These are phyloP conservation scores for Pongo abelii DNA, from an alignment of 2,113 vertebrate genomes.

Conservation along the genomic window DNA sequence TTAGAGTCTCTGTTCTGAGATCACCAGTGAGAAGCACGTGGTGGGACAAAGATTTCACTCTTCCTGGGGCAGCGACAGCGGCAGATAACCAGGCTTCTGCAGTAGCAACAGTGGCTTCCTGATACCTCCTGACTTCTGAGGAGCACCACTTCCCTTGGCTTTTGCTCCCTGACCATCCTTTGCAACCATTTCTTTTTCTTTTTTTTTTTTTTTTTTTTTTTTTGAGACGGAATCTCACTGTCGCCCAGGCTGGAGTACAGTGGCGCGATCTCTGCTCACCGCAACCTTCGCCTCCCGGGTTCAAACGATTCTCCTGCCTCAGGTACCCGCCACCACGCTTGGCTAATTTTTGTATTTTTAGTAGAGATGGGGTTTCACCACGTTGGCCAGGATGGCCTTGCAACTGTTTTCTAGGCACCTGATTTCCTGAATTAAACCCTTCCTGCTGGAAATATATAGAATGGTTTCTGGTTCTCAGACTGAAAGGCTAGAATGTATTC, in stretches of 20 bases:
- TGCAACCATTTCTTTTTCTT: not conserved
- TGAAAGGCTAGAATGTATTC: not conserved
- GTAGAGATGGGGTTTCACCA: no score
- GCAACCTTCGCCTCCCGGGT: accelerated
- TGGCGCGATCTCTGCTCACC: no score
- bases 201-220: no score
- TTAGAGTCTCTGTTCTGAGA: not conserved
- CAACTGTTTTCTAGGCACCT: not conserved
- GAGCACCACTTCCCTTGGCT: not conserved
- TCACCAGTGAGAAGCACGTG: not conserved
- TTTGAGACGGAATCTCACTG: no score
- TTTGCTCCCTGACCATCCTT: not conserved
- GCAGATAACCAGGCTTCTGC: not conserved
- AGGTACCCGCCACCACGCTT: no score
- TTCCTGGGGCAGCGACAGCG: not conserved
- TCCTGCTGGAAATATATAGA: not conserved
- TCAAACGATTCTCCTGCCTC: no score
- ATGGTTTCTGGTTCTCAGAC: not conserved
- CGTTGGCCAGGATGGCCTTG: not conserved
- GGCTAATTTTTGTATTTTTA: no score
- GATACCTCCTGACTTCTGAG: not conserved
- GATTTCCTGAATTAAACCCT: not conserved
- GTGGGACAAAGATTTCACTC: not conserved
- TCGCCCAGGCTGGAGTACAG: no score
- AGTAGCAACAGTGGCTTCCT: not conserved